These are phyloP conservation scores for Loris lydekkerianus DNA, from an alignment of 2,797 vertebrate genomes.

Conservation along the genomic window DNA sequence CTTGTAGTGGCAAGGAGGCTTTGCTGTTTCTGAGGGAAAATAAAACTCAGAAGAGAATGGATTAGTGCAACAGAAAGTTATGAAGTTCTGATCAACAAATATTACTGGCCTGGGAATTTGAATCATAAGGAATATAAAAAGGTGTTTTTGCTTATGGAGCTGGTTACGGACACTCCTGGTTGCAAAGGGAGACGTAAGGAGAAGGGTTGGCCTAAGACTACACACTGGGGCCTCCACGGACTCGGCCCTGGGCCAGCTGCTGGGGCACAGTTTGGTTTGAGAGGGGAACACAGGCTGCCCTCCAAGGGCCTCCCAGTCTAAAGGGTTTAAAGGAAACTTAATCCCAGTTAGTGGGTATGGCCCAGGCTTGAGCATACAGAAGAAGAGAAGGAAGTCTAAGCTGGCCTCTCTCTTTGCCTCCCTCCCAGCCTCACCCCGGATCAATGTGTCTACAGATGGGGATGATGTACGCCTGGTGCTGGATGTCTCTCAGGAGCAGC, in stretches of 20 bases:
- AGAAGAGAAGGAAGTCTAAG: not conserved
- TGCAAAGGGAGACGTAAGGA: not conserved
- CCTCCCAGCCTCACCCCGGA: conserved; percentile 81
- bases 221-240: not conserved
- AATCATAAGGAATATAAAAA: not conserved
- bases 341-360: not conserved
- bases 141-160: too few species aligned
- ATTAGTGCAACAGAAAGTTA: too few species aligned
- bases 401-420: not conserved
- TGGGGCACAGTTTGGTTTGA: not conserved
- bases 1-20: too few species aligned
- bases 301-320: not conserved
- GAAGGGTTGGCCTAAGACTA: not conserved
- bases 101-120: not conserved
- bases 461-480: conserved; percentile 80
- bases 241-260: not conserved
- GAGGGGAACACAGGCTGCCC: not conserved
- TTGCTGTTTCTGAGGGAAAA: too few species aligned
- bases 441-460: conserved; percentile 75
- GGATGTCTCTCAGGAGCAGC: conserved; percentile 69
- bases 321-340: not conserved
- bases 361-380: not conserved
- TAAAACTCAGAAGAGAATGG: too few species aligned
- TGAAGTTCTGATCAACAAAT: not conserved
- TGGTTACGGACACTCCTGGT: not conserved